Base-by-base conservation (phyloP, 2,888 invertebrate genomes). In the Drosophila hawaiiensis region DNA sequence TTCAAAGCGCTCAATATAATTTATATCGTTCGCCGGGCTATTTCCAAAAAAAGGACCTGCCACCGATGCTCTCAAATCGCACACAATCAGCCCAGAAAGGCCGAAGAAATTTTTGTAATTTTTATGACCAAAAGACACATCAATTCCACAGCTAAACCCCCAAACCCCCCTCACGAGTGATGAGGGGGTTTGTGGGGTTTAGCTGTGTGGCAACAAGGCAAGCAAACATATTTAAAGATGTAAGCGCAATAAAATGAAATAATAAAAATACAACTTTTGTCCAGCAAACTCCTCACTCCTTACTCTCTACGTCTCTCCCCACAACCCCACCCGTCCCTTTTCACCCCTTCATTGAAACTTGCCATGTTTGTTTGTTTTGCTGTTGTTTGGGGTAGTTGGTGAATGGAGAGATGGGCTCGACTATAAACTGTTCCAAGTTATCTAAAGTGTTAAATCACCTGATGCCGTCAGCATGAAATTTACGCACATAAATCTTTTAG, bases 401-500 rank as follows among this genome's bases (percentile, higher is more conserved):
- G 12, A n/a, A 37, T 12, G 25, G 29, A 31, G 47, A 19, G 58
- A 52, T 47, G 62, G 35, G 63, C 62, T 70, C 62, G 83, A 86
- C 91, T 89, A 89, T 91, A 85, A 89, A 91, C 86, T 90, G 84
- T 82, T 89, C 68, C 81, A 73, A 87, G 86, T 87, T 91, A 92
- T 92, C 91, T 91, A 89, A 92, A 91, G 92, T 92, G 92, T 92
- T 91, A 92, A 92, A 92, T 91, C 92, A 92, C 91, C 92, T 91
- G 92, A 92, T 92, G 91, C 91, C 92, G 90, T 92, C 91, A 92
- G 92, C 92, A 91, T 92, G 92, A 91, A 92, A 91, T 86, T 90
- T 91, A 84, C 85, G 86, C 86, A 87, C 91, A 91, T 90, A 91
- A 91, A 90, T 90, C 91, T 90, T 82, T 83, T 62, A 63, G 87